Evolutionary conservation across 53 echinoderm and acorn worm species (phyloP).

Genomic region (Patiria pectinifera): DNA sequence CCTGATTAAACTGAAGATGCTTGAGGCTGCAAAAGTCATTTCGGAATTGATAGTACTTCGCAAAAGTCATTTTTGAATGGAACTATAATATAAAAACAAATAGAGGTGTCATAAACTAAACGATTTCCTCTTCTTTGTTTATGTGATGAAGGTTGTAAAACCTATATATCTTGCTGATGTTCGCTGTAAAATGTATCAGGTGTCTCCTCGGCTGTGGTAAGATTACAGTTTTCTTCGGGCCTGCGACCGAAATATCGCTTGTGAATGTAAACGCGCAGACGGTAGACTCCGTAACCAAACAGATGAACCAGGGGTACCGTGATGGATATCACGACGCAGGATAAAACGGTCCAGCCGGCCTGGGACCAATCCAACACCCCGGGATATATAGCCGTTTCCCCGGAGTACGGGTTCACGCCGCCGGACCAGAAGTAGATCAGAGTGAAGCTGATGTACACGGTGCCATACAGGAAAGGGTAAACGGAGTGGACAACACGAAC

Average conservation of each 20-base stretch:
- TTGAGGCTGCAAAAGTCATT: too few relatives aligned
- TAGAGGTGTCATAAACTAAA: too few relatives aligned
- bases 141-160: too few relatives aligned
- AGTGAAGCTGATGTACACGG: constrained; percentile 64
- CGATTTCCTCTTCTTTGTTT: too few relatives aligned
- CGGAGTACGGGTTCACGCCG: constrained; percentile 54
- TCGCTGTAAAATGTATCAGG: neutral
- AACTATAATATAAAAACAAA: too few relatives aligned
- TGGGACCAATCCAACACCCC: constrained; percentile 57
- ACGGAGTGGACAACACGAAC: constrained; percentile 76
- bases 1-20: too few relatives aligned
- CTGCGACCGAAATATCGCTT: neutral
- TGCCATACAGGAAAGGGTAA: constrained; percentile 71
- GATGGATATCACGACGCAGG: neutral
- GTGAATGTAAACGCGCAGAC: constrained; percentile 28
- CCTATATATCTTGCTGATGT: too few relatives aligned
- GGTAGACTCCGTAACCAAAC: constrained; percentile 25
- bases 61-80: too few relatives aligned
- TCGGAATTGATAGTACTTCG: too few relatives aligned
- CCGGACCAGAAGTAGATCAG: constrained; percentile 77
- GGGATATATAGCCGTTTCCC: constrained; percentile 58
- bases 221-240: neutral
- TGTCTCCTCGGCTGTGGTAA: neutral
- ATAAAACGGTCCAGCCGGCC: constrained; percentile 22
- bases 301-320: neutral